phyloP scores from a whole-genome alignment of 2,888 invertebrate species.

The Hipparchia sbordonii region DNA sequence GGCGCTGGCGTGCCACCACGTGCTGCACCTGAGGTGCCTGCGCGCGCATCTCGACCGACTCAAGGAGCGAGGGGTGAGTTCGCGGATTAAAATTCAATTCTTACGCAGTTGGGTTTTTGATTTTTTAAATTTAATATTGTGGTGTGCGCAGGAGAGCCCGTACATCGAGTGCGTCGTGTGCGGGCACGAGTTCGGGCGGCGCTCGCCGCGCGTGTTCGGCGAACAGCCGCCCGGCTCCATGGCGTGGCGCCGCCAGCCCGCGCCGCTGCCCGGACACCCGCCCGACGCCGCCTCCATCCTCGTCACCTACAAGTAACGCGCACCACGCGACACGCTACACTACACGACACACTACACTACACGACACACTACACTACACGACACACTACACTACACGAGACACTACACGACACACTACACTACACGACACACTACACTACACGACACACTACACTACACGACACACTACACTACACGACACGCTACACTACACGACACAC shows the following conservation, averaged over 20 bases:
- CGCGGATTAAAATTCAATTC: too few species aligned
- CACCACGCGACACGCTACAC: too few species aligned
- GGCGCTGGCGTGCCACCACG: constrained; percentile 90
- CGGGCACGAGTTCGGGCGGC: constrained; percentile 92
- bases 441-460: too few species aligned
- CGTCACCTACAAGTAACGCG: constrained; percentile 75
- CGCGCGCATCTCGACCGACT: constrained; percentile 84
- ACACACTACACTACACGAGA: too few species aligned
- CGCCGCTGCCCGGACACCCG: constrained; percentile 82
- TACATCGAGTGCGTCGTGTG: constrained; percentile 94
- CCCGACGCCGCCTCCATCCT: constrained; percentile 88
- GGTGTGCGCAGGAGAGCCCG: constrained; percentile 74
- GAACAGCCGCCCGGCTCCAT: constrained; percentile 85
- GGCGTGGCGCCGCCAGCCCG: constrained; percentile 90
- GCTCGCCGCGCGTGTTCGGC: constrained; percentile 80
- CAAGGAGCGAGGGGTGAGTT: constrained; percentile 33
- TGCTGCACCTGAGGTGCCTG: constrained; percentile 91
- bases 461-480: too few species aligned
- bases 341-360: too few species aligned
- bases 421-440: too few species aligned
- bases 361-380: too few species aligned
- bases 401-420: too few species aligned
- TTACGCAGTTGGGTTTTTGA: background rate
- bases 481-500: too few species aligned
- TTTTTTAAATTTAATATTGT: background rate